Percentiles rank a stretch among this genome's conserved stretches.
phyloP scores from a whole-genome alignment of 2,888 invertebrate species.

The Hydrotaea diabolus region DNA sequence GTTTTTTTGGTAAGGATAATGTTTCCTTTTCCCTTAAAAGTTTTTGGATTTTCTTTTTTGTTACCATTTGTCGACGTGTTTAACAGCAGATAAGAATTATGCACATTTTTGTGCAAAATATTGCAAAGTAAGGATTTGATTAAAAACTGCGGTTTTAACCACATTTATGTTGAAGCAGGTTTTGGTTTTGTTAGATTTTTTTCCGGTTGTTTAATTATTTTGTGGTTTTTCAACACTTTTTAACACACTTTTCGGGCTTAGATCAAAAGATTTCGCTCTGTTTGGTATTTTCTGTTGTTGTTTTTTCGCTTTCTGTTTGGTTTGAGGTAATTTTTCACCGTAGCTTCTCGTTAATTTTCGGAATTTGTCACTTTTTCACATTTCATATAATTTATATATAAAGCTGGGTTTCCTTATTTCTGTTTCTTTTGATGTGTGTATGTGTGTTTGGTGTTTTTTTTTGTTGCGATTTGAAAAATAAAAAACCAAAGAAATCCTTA shows the following conservation, averaged over 20 bases:
- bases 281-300: not conserved
- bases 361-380: conserved; percentile 17
- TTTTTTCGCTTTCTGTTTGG: not conserved
- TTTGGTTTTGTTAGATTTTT: not conserved
- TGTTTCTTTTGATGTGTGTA: conserved; percentile 26
- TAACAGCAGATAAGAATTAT: conserved; percentile 17
- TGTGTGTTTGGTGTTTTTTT: conserved; percentile 32
- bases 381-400: conserved; percentile 49
- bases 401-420: conserved; percentile 40
- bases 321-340: conserved; percentile 14
- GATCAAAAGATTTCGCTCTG: not conserved
- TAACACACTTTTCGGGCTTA: not conserved
- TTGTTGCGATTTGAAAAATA: conserved; percentile 36
- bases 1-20: conserved; percentile 57
- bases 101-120: not conserved
- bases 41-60: not conserved
- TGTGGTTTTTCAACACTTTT: not conserved
- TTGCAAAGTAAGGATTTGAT: not conserved
- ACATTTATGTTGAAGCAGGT: too few species aligned
- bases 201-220: not conserved
- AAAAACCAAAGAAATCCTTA: conserved; percentile 60
- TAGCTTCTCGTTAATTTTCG: conserved; percentile 4
- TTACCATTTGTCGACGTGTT: conserved; percentile 12
- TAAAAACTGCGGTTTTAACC: too few species aligned
- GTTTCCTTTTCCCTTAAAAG: not conserved